phyloP scores from a whole-genome alignment of 2,888 invertebrate genomes.

The Anaspis maculata region DNA sequence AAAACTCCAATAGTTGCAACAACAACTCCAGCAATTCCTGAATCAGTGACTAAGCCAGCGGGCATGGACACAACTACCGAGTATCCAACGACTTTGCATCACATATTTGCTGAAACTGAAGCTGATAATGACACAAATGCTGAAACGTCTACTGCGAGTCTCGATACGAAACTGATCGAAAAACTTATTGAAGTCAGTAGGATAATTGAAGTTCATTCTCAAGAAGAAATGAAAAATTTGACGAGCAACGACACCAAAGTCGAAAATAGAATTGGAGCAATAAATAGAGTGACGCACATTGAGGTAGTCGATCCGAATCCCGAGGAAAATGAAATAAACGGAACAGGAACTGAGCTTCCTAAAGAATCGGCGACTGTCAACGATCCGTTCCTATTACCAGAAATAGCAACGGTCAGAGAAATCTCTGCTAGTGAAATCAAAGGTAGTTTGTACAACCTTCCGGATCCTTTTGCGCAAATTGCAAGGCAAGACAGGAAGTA shows the following conservation, averaged over 20 bases:
- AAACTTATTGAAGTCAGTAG: slow-evolving; percentile 61
- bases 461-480: slow-evolving; percentile 2
- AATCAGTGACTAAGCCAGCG: slow-evolving; percentile 12
- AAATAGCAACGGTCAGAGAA: slow-evolving; percentile 13
- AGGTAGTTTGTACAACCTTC: slow-evolving; percentile 1
- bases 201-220: slow-evolving; percentile 59
- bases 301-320: slow-evolving; percentile 50
- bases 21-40: slow-evolving; percentile 10
- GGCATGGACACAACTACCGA: slow-evolving; percentile 24
- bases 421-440: slow-evolving; percentile 18
- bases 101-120: slow-evolving; percentile 43
- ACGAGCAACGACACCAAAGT: slow-evolving; percentile 42
- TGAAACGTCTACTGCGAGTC: slow-evolving; percentile 28
- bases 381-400: slow-evolving; percentile 5
- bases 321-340: slow-evolving; percentile 19
- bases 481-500: slow-evolving; percentile 28
- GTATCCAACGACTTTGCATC: slow-evolving; percentile 39
- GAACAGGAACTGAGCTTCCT: slow-evolving; percentile 4
- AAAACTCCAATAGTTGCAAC: too few species aligned
- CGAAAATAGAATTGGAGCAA: slow-evolving; percentile 61
- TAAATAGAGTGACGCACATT: slow-evolving; percentile 59
- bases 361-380: slow-evolving; percentile 2
- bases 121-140: slow-evolving; percentile 26
- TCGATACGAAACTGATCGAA: slow-evolving; percentile 40
- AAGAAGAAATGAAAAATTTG: slow-evolving; percentile 44